Conservation (phyloP, 2,113 vertebrate genomes). For the Mustela lutreola region DNA sequence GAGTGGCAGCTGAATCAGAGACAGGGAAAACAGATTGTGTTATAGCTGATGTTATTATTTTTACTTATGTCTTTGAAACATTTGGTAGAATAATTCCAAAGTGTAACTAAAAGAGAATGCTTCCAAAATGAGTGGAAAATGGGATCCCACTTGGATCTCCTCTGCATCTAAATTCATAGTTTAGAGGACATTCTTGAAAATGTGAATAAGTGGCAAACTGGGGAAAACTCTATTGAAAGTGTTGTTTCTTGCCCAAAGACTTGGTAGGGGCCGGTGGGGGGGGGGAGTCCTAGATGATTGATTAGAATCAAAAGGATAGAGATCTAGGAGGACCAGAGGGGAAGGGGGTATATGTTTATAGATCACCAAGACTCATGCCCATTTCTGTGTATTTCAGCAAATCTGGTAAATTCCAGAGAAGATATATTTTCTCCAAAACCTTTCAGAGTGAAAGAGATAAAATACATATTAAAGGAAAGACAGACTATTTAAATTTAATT, state of each 20-base stretch:
- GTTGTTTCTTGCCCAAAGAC: constrained; percentile 41
- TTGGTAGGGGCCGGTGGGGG: accelerated
- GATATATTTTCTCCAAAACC: constrained; percentile 41
- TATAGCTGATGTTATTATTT: constrained; percentile 27
- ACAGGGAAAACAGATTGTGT: not conserved
- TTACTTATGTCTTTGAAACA: constrained; percentile 31
- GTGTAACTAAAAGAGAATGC: not conserved
- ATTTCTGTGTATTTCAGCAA: constrained; percentile 52
- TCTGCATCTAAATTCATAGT: constrained; percentile 17
- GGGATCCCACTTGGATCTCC: constrained; percentile 1
- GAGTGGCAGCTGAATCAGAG: not conserved
- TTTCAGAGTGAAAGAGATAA: not conserved
- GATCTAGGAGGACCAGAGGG: not conserved
- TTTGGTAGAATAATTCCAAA: constrained; percentile 20
- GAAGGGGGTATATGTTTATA: not conserved
- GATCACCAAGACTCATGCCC: not conserved
- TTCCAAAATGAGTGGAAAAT: constrained; percentile 12
- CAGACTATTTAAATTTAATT: not conserved
- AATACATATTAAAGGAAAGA: constrained; percentile 35
- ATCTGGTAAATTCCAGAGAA: not conserved
- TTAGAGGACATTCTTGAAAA: not conserved
- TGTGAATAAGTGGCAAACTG: not conserved
- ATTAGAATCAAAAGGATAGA: not conserved
- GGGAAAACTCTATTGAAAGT: constrained; percentile 42
- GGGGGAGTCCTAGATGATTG: not conserved